These are phyloP conservation scores for Neogobius melanostomus DNA, from an alignment of 2,113 vertebrate genomes.

Conservation along the genomic window DNA sequence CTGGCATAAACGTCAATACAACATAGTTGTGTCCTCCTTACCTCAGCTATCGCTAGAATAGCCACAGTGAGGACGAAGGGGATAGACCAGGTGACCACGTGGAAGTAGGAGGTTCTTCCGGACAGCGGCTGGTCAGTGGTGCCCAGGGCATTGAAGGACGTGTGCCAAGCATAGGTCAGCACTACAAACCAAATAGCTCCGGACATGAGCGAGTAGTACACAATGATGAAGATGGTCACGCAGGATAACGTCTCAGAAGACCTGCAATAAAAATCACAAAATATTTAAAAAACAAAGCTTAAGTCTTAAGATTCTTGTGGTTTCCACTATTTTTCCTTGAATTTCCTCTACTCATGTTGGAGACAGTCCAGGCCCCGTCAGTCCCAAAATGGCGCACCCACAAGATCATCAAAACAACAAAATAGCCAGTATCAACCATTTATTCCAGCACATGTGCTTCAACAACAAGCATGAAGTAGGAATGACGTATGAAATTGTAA, in stretches of 20 bases:
- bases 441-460: too few species aligned
- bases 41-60: slow-evolving; percentile 94
- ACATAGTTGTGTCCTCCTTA: slow-evolving; percentile 60
- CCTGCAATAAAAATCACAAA: slow-evolving; percentile 55
- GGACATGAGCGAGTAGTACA: slow-evolving; percentile 98
- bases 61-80: slow-evolving; percentile 96
- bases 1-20: too few species aligned
- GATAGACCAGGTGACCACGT: slow-evolving; percentile 96
- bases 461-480: too few species aligned
- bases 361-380: too few species aligned
- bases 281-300: too few species aligned
- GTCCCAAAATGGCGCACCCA: too few species aligned
- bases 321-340: too few species aligned
- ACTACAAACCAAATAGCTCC: slow-evolving; percentile 98
- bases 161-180: slow-evolving; percentile 98
- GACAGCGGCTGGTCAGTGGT: slow-evolving; percentile 93
- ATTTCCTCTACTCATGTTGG: too few species aligned
- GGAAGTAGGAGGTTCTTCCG: slow-evolving; percentile 96
- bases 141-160: slow-evolving; percentile 95
- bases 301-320: too few species aligned
- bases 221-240: slow-evolving; percentile 97
- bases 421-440: too few species aligned
- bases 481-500: too few species aligned
- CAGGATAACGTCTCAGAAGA: slow-evolving; percentile 97
- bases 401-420: too few species aligned